Percentiles rank a stretch among this genome's conserved stretches.
phyloP scores from a whole-genome alignment of 2,888 invertebrate genomes.

The Tachystola acroxantha region DNA sequence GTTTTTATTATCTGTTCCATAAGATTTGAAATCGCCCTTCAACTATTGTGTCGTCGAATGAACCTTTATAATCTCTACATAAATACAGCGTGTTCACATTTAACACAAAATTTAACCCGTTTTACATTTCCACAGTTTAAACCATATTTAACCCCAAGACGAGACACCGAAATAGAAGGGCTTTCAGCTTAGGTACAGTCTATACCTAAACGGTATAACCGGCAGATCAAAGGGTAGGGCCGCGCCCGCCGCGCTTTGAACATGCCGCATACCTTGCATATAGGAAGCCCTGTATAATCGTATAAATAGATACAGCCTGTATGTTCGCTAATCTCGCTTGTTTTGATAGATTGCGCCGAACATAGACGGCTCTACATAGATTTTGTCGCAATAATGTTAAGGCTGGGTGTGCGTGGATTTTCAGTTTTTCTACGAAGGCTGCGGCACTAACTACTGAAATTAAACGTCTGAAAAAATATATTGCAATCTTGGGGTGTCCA shows the following conservation, averaged over 20 bases:
- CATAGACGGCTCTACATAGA: background rate
- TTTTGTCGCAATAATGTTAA: too few species aligned
- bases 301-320: background rate
- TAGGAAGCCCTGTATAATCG: conserved; percentile 3
- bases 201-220: conserved; percentile 35
- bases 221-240: conserved; percentile 55
- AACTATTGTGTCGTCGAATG: too few species aligned
- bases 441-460: too few species aligned
- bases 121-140: conserved; percentile 20
- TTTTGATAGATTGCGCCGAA: conserved; percentile 1
- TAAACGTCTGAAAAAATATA: too few species aligned
- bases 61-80: too few species aligned
- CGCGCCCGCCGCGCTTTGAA: conserved; percentile 46
- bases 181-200: conserved; percentile 28
- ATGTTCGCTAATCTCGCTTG: conserved; percentile 1
- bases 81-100: conserved; percentile 1
- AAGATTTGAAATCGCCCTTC: too few species aligned
- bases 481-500: too few species aligned
- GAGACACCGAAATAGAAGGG: conserved; percentile 57
- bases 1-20: too few species aligned
- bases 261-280: conserved; percentile 32
- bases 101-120: background rate
- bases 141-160: conserved; percentile 43
- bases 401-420: too few species aligned
- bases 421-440: too few species aligned